Evolutionary conservation across 1,140 invertebrate species (phyloP).

Genomic region (Aphaenogaster rudis): DNA sequence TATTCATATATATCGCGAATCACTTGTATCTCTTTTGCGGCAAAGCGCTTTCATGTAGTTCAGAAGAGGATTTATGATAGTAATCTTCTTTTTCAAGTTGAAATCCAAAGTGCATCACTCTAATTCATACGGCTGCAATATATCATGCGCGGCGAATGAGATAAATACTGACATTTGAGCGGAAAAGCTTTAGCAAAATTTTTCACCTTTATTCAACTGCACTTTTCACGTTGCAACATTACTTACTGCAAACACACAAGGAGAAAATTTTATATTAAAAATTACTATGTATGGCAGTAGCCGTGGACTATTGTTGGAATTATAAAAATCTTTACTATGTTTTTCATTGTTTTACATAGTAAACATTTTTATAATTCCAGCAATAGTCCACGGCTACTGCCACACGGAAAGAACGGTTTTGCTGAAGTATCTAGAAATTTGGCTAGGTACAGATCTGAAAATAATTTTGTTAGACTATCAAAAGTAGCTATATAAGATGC

Average conservation of each 20-base stretch:
- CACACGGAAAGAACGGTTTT: no score
- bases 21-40: background rate
- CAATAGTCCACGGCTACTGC: no score
- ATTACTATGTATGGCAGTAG: no score
- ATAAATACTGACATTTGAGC: slow-evolving; percentile 29
- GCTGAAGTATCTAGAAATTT: no score
- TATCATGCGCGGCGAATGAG: background rate
- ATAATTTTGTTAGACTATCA: no score
- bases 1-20: background rate
- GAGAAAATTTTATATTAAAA: no score
- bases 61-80: slow-evolving; percentile 24
- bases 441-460: no score
- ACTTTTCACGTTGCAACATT: background rate
- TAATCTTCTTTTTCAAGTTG: slow-evolving; percentile 24
- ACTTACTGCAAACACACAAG: background rate
- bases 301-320: no score
- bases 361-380: no score
- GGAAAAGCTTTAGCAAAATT: slow-evolving; percentile 10
- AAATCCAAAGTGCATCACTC: slow-evolving; percentile 15
- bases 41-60: slow-evolving; percentile 1
- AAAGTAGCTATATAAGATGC: no score
- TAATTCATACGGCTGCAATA: slow-evolving; percentile 9
- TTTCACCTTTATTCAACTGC: background rate
- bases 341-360: no score
- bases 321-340: no score